Percentiles rank a stretch among this genome's conserved stretches.
Evolutionary conservation across 2,113 vertebrate genomes (phyloP).

Genomic region (Genyomyrus donnyi): DNA sequence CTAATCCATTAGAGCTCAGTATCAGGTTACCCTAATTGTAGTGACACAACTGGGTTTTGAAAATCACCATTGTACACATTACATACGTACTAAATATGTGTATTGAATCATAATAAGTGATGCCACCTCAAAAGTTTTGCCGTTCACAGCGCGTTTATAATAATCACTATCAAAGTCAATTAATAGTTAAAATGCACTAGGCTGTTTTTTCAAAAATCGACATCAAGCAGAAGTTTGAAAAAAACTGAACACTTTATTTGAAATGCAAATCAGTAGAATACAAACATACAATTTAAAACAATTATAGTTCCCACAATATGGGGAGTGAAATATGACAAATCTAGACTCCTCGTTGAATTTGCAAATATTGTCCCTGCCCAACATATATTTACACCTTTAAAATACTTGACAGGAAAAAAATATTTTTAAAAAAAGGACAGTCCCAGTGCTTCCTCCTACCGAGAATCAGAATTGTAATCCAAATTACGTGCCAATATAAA

Average conservation of each 20-base stretch:
- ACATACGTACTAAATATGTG: neutral
- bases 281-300: constrained; percentile 44
- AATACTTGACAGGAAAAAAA: constrained; percentile 43
- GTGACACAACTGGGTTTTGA: neutral
- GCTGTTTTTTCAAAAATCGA: neutral
- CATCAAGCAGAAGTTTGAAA: constrained; percentile 38
- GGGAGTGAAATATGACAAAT: constrained; percentile 55
- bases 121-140: neutral
- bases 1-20: neutral
- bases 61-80: neutral
- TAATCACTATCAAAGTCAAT: neutral
- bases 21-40: neutral
- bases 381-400: constrained; percentile 62
- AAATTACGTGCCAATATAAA: constrained; percentile 28
- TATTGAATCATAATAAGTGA: neutral
- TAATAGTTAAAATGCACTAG: neutral
- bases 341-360: constrained; percentile 45
- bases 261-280: constrained; percentile 57
- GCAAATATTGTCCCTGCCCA: constrained; percentile 50
- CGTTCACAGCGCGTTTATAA: neutral
- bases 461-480: constrained; percentile 32
- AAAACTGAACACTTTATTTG: constrained; percentile 59
- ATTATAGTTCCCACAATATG: constrained; percentile 67
- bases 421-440: constrained; percentile 28
- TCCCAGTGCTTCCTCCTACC: constrained; percentile 53